phyloP scores from a whole-genome alignment of 1,140 invertebrate species.

The Plutomurus gul region DNA sequence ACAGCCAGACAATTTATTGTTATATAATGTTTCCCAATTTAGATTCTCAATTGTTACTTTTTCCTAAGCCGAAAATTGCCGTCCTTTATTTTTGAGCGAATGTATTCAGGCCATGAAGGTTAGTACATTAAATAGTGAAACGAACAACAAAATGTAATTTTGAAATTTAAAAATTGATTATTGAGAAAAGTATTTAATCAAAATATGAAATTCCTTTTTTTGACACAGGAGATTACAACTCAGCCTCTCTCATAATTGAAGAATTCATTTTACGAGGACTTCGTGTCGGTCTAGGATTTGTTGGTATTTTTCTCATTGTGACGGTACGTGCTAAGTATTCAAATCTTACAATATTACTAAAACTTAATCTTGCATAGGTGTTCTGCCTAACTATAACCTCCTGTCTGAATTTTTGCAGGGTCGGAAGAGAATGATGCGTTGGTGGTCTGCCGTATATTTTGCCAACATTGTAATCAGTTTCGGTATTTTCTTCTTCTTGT shows the following conservation, averaged over 20 bases:
- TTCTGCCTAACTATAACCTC: background rate
- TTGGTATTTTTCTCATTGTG: background rate
- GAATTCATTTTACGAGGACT: slow-evolving; percentile 1
- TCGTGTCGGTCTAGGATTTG: background rate
- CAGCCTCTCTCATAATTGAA: background rate
- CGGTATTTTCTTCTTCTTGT: slow-evolving; percentile 37
- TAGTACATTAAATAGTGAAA: background rate
- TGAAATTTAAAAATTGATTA: background rate
- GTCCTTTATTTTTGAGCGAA: slow-evolving; percentile 37
- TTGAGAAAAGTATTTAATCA: background rate
- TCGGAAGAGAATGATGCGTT: background rate
- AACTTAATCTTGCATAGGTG: background rate
- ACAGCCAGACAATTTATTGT: too few species aligned
- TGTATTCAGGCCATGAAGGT: slow-evolving; percentile 41
- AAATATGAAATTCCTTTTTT: background rate
- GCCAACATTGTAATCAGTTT: slow-evolving; percentile 22
- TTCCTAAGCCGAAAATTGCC: slow-evolving; percentile 40
- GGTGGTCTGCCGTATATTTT: slow-evolving; percentile 8
- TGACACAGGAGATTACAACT: background rate
- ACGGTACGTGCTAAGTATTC: background rate
- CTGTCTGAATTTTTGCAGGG: background rate
- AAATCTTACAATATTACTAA: background rate
- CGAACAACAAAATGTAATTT: background rate
- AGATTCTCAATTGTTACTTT: slow-evolving; percentile 41
- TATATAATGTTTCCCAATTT: background rate